Conservation (phyloP, 2,888 invertebrate genomes). For the Thera britannica region DNA sequence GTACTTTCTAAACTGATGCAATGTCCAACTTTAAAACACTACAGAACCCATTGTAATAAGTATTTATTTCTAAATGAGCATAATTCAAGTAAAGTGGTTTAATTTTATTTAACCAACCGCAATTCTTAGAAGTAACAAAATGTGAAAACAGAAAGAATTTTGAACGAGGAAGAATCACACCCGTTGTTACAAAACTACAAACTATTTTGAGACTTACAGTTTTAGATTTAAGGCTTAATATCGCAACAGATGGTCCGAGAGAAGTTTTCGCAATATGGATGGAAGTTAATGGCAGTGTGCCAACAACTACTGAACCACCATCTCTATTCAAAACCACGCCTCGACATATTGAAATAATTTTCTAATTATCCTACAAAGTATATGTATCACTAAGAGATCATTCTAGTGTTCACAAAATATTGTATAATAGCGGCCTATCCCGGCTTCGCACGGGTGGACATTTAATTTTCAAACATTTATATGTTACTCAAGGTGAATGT, state of each 20-base stretch:
- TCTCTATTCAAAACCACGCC: conserved; percentile 55
- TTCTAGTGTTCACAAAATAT: no score
- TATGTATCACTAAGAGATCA: neutral
- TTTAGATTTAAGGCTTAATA: conserved; percentile 56
- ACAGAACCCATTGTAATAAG: conserved; percentile 1
- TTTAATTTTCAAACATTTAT: no score
- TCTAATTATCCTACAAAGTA: conserved; percentile 14
- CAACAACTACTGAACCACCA: conserved; percentile 62
- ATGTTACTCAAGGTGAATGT: no score
- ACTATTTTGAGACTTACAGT: conserved; percentile 50
- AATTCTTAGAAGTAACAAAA: conserved; percentile 39
- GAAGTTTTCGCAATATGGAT: conserved; percentile 71
- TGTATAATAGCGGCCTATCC: no score
- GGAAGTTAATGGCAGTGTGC: conserved; percentile 65
- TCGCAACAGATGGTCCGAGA: conserved; percentile 50
- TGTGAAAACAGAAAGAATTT: conserved; percentile 40
- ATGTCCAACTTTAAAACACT: no score
- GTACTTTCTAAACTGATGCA: no score
- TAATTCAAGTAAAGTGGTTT: conserved; percentile 16
- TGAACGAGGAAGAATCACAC: conserved; percentile 35
- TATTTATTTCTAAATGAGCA: conserved; percentile 2
- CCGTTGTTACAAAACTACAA: conserved; percentile 31
- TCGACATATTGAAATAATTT: conserved; percentile 45
- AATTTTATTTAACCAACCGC: conserved; percentile 25
- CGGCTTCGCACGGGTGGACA: no score